Percentiles rank a stretch among this genome's conserved stretches.
These are phyloP conservation scores for Brachylomia viminalis DNA, from an alignment of 2,888 invertebrate genomes.

Conservation along the genomic window DNA sequence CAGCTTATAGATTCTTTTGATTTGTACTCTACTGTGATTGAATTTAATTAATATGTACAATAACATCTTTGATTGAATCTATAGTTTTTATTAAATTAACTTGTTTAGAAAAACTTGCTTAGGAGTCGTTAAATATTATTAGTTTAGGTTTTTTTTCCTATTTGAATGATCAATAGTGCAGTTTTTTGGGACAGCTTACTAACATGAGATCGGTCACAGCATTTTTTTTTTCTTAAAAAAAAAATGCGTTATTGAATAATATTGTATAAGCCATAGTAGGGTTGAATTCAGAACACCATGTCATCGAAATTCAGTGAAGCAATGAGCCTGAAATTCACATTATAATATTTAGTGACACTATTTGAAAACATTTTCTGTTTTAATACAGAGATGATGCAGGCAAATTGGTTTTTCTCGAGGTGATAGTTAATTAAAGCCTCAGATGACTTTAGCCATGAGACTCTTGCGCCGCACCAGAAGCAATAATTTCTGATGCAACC, in stretches of 20 bases:
- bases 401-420: background rate
- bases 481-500: constrained; percentile 7
- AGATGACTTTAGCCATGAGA: background rate
- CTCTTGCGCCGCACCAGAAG: background rate
- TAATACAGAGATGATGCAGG: background rate
- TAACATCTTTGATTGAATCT: constrained; percentile 16
- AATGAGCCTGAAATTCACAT: no score
- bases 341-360: no score
- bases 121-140: background rate
- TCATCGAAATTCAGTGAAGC: no score
- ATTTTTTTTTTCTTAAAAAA: no score
- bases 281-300: no score
- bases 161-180: background rate
- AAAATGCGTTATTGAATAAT: no score
- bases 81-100: constrained; percentile 17
- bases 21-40: constrained; percentile 32
- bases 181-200: background rate
- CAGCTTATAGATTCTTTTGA: constrained; percentile 32
- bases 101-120: background rate
- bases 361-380: background rate
- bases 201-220: background rate
- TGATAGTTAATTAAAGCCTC: background rate
- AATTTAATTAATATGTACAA: constrained; percentile 29
- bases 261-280: no score
- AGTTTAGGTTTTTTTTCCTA: background rate